These are phyloP conservation scores for Psilopogon haemacephalus DNA, from an alignment of 2,113 vertebrate genomes.

Conservation along the genomic window DNA sequence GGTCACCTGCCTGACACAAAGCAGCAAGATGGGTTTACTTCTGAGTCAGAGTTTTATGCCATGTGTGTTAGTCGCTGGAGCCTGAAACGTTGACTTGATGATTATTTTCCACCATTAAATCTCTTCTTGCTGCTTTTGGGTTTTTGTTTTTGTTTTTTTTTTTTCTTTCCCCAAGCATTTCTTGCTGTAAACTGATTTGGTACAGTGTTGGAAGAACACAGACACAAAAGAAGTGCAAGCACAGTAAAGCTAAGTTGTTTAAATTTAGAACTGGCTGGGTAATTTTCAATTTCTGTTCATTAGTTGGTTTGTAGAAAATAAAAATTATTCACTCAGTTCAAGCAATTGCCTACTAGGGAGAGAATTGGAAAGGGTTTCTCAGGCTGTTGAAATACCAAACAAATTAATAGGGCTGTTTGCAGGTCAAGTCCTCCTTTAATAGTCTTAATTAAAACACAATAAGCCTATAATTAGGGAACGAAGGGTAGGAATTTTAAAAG, in stretches of 20 bases:
- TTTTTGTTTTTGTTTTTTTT: no score
- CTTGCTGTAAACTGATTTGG: slow-evolving; percentile 39
- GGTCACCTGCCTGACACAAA: neutral
- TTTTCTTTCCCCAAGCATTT: neutral
- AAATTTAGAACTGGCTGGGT: slow-evolving; percentile 39
- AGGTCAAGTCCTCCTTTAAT: neutral
- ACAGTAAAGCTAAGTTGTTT: slow-evolving; percentile 38
- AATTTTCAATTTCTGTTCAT: slow-evolving; percentile 35
- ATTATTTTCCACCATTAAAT: slow-evolving; percentile 16
- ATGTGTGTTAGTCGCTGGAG: neutral
- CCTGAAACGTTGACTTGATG: neutral
- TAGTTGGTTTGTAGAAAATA: slow-evolving; percentile 28
- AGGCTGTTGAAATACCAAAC: neutral
- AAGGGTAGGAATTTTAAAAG: neutral
- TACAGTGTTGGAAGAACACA: slow-evolving; percentile 18
- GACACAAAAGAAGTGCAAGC: slow-evolving; percentile 40
- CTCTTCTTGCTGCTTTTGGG: slow-evolving; percentile 24
- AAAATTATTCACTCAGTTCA: slow-evolving; percentile 10
- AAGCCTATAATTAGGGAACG: neutral
- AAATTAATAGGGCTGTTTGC: neutral
- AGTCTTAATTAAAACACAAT: neutral
- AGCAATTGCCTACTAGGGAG: neutral
- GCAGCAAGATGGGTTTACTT: neutral
- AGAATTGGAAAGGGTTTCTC: neutral
- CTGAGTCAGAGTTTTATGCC: neutral